Evolutionary conservation across 2,888 invertebrate species (phyloP), one percentile per base, ranked within the genome.

Genomic region (Drosophila siamana): DNA sequence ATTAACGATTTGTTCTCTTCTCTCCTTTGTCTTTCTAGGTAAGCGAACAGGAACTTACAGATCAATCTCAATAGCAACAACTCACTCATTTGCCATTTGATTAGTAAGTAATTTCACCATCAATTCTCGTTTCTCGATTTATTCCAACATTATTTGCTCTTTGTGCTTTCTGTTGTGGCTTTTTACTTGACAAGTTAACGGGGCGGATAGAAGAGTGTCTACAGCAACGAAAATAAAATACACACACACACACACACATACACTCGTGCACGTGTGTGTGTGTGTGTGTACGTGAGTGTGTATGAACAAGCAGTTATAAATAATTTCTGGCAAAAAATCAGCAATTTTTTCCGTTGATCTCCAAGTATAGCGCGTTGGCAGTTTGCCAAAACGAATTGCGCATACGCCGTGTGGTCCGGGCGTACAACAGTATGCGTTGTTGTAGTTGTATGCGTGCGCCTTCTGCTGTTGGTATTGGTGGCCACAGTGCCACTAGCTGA

Each of bases 311-410:
- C 78, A 78, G 90, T 91, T 91, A 92, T 90, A 92, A 91, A 91
- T 91, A 91, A 91, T 90, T 88, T 91, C 91, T 91, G 91, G 92
- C 91, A 90, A 91, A 91, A 91, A 91, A 85, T 91, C 91, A 91
- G 90, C 88, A 86, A 88, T 89, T 90, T 91, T 91, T 91, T 80
- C 90, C 90, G 92, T 90, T 92, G 92, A 96, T 95, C 95, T 95
- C 96, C 96, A 96, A 96, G 96, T 96, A 96, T 96, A 96, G 96
- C 94, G 94, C 94, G 94, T 95, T 96, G 96, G 96, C 95, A 91
- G 74, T 83, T 70, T 93, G 96, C 96, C 96, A 96, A 94, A 33
- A 59, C 80, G 77, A 80, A 84, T 79, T 82, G 90, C 88, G 89
- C 88, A 79, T 80, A 86, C 92, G 93, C 93, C 91, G 92, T 88